Evolutionary conservation across 2,113 vertebrate species (phyloP).

Genomic region (Brienomyrus longianalis): DNA sequence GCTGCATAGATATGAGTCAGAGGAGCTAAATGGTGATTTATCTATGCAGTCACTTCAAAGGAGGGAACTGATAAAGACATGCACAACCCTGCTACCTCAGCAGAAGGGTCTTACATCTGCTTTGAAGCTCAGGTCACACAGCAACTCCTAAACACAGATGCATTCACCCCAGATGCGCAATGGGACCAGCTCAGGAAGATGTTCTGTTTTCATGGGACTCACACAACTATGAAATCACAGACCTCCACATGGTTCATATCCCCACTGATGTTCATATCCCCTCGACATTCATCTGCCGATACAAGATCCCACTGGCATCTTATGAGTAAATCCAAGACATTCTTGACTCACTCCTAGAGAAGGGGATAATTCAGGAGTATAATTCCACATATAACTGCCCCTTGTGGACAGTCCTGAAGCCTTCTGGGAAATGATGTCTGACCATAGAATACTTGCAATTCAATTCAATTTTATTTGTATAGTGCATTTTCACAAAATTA

Average conservation of each 20-base stretch:
- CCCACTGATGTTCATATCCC: no score
- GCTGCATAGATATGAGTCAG: no score
- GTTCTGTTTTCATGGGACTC: background rate
- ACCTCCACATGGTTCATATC: background rate
- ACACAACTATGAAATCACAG: background rate
- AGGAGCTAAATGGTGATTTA: no score
- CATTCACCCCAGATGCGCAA: background rate
- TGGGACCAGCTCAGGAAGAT: background rate
- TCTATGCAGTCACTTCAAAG: no score
- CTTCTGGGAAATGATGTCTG: background rate
- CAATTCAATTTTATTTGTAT: no score
- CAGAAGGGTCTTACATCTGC: no score
- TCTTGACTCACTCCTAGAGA: background rate
- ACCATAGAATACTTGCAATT: background rate
- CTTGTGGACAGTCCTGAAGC: background rate
- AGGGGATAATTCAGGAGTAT: background rate
- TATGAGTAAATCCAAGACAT: background rate
- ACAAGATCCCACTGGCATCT: background rate
- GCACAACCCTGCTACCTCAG: no score
- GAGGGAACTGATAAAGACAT: no score
- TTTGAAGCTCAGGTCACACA: background rate
- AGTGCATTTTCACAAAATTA: no score
- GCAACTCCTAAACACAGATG: background rate
- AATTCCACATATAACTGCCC: background rate
- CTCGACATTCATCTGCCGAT: background rate